Base-by-base conservation (phyloP, 2,797 vertebrate genomes). In the Phataginus tricuspis region DNA sequence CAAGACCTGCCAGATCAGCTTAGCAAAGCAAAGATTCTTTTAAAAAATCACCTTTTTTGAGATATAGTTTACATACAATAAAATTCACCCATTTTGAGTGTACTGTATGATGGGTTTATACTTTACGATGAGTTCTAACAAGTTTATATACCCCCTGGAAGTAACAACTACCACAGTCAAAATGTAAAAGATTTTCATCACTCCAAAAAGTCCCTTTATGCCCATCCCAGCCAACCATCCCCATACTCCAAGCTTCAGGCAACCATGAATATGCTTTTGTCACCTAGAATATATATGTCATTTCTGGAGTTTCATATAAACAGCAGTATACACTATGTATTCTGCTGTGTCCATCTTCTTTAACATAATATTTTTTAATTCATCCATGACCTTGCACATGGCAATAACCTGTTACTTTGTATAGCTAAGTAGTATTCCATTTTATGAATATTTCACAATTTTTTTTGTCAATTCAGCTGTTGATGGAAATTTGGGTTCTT, bases 121-220 rank as follows among this genome's bases (percentile, higher is more conserved):
- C 10, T 19, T 77, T 82, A 53, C 55, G 4, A 78, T 42, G 19
- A 86, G 8, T 82, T 77, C 21, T 78, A 39, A 90, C 19, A 82
- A 80, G 18, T 72, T 71, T 31, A 57, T 71, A 53, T 37, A 53
- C 1, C 2, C 11, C 14, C 13, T 29, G 12, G 37, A 94, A 92
- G n/a, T 64, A 59, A 49, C 53, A 77, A 83, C 16, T 59, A 42
- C 5, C 42, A 80, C 7, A 55, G 37, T 79, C 34, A 79, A 94
- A 89, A 94, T 71, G 68, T n/a, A 42, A 95, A 42, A 92, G 34
- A 68, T 29, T 79, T 85, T 88, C 27, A 92, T 75, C 31, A 42
- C 8, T 4, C 18, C 61, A 59, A 85, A 88, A 91, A 86, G 37
- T 96, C 79, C 23, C 51, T 11, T 71, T 53, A 19, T 82, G 8